Evolutionary conservation across 2,888 invertebrate species (phyloP).

Genomic region (Synergus umbraculus): DNA sequence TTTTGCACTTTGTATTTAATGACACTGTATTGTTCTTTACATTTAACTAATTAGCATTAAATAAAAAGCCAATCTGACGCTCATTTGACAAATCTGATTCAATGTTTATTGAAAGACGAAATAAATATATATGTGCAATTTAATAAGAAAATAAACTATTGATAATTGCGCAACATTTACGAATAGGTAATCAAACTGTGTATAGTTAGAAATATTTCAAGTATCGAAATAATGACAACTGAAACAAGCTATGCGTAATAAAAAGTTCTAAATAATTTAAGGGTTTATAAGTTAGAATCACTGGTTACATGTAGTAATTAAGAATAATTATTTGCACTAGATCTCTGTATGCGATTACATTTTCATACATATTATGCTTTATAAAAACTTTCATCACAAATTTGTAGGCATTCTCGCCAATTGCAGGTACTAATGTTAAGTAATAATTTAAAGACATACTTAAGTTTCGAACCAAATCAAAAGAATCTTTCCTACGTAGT

Average conservation of each 20-base stretch:
- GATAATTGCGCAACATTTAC: slow-evolving; percentile 51
- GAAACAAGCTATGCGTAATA: slow-evolving; percentile 29
- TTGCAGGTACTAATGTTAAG: slow-evolving; percentile 64
- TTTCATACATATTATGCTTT: slow-evolving; percentile 53
- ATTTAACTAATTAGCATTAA: slow-evolving; percentile 41
- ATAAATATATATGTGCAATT: slow-evolving; percentile 58
- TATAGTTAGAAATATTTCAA: slow-evolving; percentile 40
- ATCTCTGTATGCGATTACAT: slow-evolving; percentile 53
- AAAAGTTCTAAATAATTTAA: slow-evolving; percentile 28
- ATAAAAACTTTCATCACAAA: slow-evolving; percentile 54
- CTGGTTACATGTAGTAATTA: slow-evolving; percentile 51
- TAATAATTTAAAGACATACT: slow-evolving; percentile 46
- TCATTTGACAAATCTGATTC: slow-evolving; percentile 35
- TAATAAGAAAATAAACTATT: slow-evolving; percentile 68
- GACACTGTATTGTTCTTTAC: slow-evolving; percentile 62
- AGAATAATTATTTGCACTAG: slow-evolving; percentile 59
- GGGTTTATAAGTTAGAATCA: slow-evolving; percentile 47
- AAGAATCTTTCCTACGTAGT: slow-evolving; percentile 12
- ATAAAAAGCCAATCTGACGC: slow-evolving; percentile 40
- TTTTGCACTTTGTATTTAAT: slow-evolving; percentile 71
- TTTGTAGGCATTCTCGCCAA: slow-evolving; percentile 57
- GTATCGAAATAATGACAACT: slow-evolving; percentile 33
- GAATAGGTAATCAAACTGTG: slow-evolving; percentile 40
- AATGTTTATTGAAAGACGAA: slow-evolving; percentile 45
- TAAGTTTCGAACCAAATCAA: slow-evolving; percentile 25